A percentile compares a stretch with the other conserved stretches of the same genome.
These are phyloP conservation scores for Tenthredo amoena DNA, from an alignment of 2,888 invertebrate genomes.

Conservation along the genomic window DNA sequence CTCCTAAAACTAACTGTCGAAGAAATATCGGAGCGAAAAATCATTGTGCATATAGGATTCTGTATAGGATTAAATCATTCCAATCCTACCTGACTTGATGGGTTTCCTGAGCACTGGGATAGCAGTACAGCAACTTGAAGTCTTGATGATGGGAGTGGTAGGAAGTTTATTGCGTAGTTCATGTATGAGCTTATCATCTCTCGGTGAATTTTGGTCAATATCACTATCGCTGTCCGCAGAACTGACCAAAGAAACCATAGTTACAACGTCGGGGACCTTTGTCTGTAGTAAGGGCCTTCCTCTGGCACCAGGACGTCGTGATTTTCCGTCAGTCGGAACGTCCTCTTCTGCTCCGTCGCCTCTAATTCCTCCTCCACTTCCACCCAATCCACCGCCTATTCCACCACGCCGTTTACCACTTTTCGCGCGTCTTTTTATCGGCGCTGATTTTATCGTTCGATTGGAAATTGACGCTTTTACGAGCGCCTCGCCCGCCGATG, in stretches of 20 bases:
- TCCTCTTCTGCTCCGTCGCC: conserved; percentile 57
- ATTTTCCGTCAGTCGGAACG: conserved; percentile 50
- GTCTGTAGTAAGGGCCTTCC: conserved; percentile 59
- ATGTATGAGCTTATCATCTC: conserved; percentile 73
- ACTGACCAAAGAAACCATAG: conserved; percentile 85
- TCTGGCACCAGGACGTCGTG: conserved; percentile 48
- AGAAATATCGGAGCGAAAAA: neutral
- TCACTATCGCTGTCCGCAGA: conserved; percentile 84
- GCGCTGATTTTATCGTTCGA: conserved; percentile 70
- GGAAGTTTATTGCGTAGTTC: conserved; percentile 73
- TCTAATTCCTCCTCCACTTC: conserved; percentile 55
- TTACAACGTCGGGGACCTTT: conserved; percentile 78
- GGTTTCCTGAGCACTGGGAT: conserved; percentile 64
- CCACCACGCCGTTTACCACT: conserved; percentile 68
- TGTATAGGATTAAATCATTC: neutral
- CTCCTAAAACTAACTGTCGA: neutral
- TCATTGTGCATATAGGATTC: neutral
- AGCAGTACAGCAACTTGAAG: conserved; percentile 47
- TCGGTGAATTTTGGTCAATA: conserved; percentile 67
- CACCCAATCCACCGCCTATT: conserved; percentile 54
- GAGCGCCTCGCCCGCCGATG: conserved; percentile 51
- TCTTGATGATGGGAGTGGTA: conserved; percentile 74
- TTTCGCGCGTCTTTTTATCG: conserved; percentile 70
- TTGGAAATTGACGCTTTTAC: conserved; percentile 56
- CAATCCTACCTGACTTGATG: conserved; percentile 71